Base-by-base conservation (phyloP, 2,888 invertebrate species). In the Acanthopleura granulata region DNA sequence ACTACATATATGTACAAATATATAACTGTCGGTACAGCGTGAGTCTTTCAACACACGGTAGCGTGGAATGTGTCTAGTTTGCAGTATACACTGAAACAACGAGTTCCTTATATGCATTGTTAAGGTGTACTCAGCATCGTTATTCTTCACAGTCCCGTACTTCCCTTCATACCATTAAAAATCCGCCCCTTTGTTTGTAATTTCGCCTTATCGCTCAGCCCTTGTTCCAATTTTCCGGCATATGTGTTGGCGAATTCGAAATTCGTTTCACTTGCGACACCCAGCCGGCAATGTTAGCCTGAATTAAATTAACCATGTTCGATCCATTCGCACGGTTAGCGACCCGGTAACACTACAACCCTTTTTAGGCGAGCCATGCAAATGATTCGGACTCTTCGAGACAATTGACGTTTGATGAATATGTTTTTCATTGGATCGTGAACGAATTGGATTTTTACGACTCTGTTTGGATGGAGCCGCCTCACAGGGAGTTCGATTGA, bases 371-470 rank as follows among this genome's bases (percentile, higher is more conserved):
- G 27, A 16, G 66, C 27, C 22, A 66, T 66, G 66, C 66, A 66
- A 66, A 66, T 66, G 66, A 66, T 66, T 27, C 66, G 27, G 66
- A 16, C 29, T 27, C 29, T 22, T 15, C 12, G 25, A 27, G 66
- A 66, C 66, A 66, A 66, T 66, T 66, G 66, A 25, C 22, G 29
- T 27, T 66, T 66, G 66, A 66, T 66, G 66, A 66, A 66, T 66
- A 66, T 66, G 66, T 66, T 66, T 66, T 66, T 66, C 66, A 66
- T 66, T 66, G 66, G 66, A 66, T 66, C 22, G 66, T 27, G 29
- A 66, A 66, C 66, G 66, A 66, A 66, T 66, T 66, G 22, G 66
- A 27, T 22, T 66, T 66, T 66, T 66, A 66, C 66, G 66, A 66
- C 66, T 66, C 12, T 15, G 66, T 66, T 3, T 27, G 18, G 66